Base-by-base conservation (phyloP, 35 echinoderm and acorn worm species). In the Lytechinus variegatus region DNA sequence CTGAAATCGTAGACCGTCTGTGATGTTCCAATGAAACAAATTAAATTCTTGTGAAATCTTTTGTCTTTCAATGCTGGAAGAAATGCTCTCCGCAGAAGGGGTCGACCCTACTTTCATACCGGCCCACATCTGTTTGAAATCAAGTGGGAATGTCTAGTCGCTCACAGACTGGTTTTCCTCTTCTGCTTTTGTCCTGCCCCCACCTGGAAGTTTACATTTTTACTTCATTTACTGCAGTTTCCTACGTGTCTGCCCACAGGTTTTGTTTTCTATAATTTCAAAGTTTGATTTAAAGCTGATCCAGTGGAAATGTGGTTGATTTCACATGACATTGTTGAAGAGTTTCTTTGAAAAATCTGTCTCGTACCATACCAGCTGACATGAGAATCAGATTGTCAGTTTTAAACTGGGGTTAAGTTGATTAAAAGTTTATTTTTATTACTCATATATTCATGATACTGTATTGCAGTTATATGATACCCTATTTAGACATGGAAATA, bases 161-260 rank as follows among this genome's bases (percentile, higher is more conserved):
- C 66, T 5, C 19, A 16, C 66, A 79, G 66, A 79, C 66, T 16
- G 66, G 66, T 79, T 79, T 79, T 79, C 66, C 66, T 79, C 66
- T 79, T 19, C 24, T 24, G 0, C 66, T 79, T 79, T 79, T 79
- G 66, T 79, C n/a, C 66, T 24, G 6, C 66, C 16, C 66, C 66
- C 66, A 79, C n/a, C 66, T 79, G 66, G 66, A 79, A 79, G 66
- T 79, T 79, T 79, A 24, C n/a, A 79, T 79, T 79, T n/a, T 79
- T 24, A 79, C 4, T 79, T 79, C 66, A 79, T 79, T 79, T 19
- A 24, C 4, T 79, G 16, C 66, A 79, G 19, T 79, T 79, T 79
- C 66, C 66, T 79, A 24, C 0, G 16, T 79, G 7, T n/a, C 19
- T 7, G 66, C 66, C 66, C 66, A 79, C 66, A 79, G 14, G n/a